phyloP scores from a whole-genome alignment of 2,113 vertebrate species.

The Chunga burmeisteri region DNA sequence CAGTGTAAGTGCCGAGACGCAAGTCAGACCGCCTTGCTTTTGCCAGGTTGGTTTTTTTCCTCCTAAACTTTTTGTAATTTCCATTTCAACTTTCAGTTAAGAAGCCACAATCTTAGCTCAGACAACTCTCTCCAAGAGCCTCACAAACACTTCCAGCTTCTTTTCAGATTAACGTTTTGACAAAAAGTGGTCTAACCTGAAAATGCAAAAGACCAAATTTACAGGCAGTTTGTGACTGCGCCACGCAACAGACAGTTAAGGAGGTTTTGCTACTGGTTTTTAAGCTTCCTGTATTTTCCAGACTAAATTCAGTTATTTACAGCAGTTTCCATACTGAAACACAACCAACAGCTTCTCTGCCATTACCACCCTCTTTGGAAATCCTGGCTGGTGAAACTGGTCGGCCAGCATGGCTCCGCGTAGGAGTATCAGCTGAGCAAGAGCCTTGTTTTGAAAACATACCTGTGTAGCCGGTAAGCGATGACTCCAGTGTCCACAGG shows the following conservation, averaged over 20 bases:
- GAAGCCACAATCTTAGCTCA: not conserved
- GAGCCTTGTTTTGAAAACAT: not conserved
- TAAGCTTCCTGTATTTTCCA: not conserved
- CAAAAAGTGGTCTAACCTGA: not conserved
- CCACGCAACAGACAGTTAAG: not conserved
- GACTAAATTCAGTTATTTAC: not conserved
- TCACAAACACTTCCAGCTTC: not conserved
- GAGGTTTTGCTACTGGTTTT: not conserved
- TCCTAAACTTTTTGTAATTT: not conserved
- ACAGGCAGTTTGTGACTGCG: not conserved
- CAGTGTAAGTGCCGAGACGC: not conserved
- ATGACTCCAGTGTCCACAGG: not conserved
- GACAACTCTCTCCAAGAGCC: not conserved
- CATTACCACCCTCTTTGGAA: not conserved
- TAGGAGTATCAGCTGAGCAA: not conserved
- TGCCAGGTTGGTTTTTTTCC: not conserved
- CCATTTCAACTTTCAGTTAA: not conserved
- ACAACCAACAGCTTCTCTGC: not conserved
- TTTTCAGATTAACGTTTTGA: not conserved
- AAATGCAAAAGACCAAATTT: not conserved
- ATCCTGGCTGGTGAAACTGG: not conserved
- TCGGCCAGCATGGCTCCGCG: rapidly evolving
- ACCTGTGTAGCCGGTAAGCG: not conserved
- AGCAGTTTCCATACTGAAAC: not conserved
- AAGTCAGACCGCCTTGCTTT: not conserved